Conservation (phyloP, 92 coral and sea anemone species). For the Heteractis magnifica region DNA sequence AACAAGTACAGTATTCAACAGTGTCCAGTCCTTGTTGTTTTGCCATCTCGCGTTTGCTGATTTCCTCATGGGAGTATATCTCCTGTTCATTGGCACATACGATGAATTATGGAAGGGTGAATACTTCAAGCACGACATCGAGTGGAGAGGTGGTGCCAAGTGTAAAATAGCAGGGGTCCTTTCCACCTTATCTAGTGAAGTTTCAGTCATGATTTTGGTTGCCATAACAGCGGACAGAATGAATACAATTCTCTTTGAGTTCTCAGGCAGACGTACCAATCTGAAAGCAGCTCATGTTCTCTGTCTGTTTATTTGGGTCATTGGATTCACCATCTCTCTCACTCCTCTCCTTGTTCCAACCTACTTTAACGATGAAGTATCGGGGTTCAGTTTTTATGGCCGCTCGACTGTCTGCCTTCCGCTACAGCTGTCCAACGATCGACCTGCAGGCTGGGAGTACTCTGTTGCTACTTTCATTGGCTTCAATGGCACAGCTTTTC, state of each 20-base stretch:
- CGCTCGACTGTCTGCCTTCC: constrained; percentile 68
- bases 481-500: constrained; percentile 56
- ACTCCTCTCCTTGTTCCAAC: constrained; percentile 37
- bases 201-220: too few species aligned
- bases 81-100: constrained; percentile 51
- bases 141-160: constrained; percentile 48
- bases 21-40: constrained; percentile 44
- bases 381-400: too few species aligned
- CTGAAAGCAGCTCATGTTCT: constrained; percentile 30
- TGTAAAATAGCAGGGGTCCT: constrained; percentile 48
- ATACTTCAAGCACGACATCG: constrained; percentile 60
- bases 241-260: constrained; percentile 53
- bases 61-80: constrained; percentile 60
- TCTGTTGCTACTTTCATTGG: constrained; percentile 53
- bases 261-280: constrained; percentile 35
- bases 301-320: not conserved
- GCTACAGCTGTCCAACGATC: constrained; percentile 52
- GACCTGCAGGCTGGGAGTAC: constrained; percentile 73
- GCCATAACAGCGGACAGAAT: constrained; percentile 5
- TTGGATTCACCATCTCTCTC: constrained; percentile 13
- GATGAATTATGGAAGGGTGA: constrained; percentile 62
- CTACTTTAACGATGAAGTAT: not conserved
- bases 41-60: constrained; percentile 58
- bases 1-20: not conserved
- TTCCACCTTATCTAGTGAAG: too few species aligned